Evolutionary conservation across 2,113 vertebrate genomes (phyloP).

Genomic region (Lathamus discolor): DNA sequence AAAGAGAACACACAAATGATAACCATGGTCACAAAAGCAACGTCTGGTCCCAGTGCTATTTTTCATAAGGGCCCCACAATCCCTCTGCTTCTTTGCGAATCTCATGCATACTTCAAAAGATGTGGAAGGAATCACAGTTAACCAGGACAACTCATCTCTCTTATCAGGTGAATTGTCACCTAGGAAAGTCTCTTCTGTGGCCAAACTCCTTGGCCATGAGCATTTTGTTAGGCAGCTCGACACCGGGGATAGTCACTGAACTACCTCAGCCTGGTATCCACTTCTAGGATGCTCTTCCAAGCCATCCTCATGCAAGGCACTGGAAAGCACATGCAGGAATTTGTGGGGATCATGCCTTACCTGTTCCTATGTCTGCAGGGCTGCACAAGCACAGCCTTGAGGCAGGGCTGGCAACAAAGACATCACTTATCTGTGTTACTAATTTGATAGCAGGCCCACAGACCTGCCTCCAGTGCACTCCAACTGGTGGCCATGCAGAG

Average conservation of each 20-base stretch:
- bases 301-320: fast-evolving
- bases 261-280: background rate
- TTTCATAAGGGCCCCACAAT: background rate
- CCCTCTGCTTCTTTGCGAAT: background rate
- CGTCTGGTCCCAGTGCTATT: fast-evolving
- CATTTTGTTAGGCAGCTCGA: background rate
- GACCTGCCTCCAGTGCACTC: background rate
- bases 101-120: background rate
- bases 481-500: background rate
- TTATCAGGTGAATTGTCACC: background rate
- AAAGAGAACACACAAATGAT: background rate
- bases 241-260: background rate
- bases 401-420: background rate
- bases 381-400: background rate
- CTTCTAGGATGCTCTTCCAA: background rate
- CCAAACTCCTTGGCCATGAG: background rate
- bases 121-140: background rate
- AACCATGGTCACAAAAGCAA: background rate
- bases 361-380: background rate
- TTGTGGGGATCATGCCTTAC: background rate
- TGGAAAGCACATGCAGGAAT: background rate
- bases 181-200: background rate
- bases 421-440: background rate
- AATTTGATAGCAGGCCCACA: background rate
- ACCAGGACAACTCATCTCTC: too few relatives aligned